A percentile compares a stretch with the other conserved stretches of the same genome.
phyloP scores from a whole-genome alignment of 2,888 invertebrate species.

The Rotaria sp. region DNA sequence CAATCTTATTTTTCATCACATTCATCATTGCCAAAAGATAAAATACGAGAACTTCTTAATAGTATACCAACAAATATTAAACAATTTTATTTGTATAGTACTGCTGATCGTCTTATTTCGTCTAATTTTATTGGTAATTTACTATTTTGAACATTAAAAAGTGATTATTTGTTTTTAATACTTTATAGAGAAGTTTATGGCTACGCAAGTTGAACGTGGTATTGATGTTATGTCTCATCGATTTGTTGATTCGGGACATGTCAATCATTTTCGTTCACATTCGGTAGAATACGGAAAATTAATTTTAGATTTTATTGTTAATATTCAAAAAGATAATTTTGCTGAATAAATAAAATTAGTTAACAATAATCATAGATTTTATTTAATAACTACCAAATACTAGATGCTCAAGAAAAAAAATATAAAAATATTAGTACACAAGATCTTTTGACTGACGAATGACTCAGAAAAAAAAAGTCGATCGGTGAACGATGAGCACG shows the following conservation, averaged over 20 bases:
- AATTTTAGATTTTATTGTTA: neutral
- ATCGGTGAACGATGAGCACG: too few relatives aligned
- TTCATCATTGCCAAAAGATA: neutral
- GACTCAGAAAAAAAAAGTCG: too few relatives aligned
- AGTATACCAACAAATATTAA: neutral
- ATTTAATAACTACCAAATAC: too few relatives aligned
- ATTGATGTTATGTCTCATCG: neutral
- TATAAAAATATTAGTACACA: too few relatives aligned
- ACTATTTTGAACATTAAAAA: too few relatives aligned
- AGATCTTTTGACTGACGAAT: too few relatives aligned
- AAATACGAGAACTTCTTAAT: neutral
- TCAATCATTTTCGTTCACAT: slow-evolving; percentile 2
- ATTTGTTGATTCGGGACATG: neutral
- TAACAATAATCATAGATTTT: too few relatives aligned
- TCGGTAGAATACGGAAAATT: neutral
- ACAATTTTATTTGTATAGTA: neutral
- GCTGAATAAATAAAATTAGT: too few relatives aligned
- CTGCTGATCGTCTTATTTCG: neutral
- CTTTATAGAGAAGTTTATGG: neutral
- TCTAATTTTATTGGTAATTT: neutral
- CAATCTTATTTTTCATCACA: neutral
- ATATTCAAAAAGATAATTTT: neutral
- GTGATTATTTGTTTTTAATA: too few relatives aligned
- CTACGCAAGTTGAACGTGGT: neutral
- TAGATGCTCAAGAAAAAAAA: too few relatives aligned